Percentiles rank a stretch among this genome's conserved stretches.
Evolutionary conservation across 2,888 invertebrate genomes (phyloP).

Genomic region (Plagodis pulveraria): DNA sequence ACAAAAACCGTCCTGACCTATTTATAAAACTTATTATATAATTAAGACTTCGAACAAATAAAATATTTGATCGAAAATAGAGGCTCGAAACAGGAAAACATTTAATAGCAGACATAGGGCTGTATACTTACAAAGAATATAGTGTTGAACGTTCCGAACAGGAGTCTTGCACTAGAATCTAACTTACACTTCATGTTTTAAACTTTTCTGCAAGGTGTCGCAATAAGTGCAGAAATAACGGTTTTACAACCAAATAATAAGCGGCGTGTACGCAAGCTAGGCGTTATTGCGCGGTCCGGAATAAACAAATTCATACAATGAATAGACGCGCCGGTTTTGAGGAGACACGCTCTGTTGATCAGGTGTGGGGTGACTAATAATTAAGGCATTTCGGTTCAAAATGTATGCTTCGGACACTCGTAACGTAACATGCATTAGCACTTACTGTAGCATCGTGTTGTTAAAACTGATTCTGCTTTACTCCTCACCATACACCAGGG

Average conservation of each 20-base stretch:
- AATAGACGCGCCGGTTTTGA: constrained; percentile 81
- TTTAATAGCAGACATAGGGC: too few relatives aligned
- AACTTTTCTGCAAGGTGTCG: constrained; percentile 11
- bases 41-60: too few relatives aligned
- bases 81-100: too few relatives aligned
- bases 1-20: too few relatives aligned
- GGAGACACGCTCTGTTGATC: constrained; percentile 83
- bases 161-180: constrained; percentile 85
- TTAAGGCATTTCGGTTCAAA: constrained; percentile 81
- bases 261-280: constrained; percentile 37
- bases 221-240: constrained; percentile 8
- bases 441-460: not conserved
- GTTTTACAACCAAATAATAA: constrained; percentile 16
- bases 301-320: constrained; percentile 68
- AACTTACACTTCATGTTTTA: constrained; percentile 65
- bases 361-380: constrained; percentile 85
- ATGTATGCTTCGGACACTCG: constrained; percentile 71
- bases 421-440: constrained; percentile 13
- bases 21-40: too few relatives aligned
- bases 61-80: too few relatives aligned
- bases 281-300: constrained; percentile 62
- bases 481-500: too few relatives aligned
- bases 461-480: not conserved
- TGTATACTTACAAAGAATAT: constrained; percentile 85
- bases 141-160: constrained; percentile 88